A percentile compares a stretch with the other conserved stretches of the same genome.
phyloP scores from a whole-genome alignment of 2,113 vertebrate genomes.

The Perognathus longimembris region DNA sequence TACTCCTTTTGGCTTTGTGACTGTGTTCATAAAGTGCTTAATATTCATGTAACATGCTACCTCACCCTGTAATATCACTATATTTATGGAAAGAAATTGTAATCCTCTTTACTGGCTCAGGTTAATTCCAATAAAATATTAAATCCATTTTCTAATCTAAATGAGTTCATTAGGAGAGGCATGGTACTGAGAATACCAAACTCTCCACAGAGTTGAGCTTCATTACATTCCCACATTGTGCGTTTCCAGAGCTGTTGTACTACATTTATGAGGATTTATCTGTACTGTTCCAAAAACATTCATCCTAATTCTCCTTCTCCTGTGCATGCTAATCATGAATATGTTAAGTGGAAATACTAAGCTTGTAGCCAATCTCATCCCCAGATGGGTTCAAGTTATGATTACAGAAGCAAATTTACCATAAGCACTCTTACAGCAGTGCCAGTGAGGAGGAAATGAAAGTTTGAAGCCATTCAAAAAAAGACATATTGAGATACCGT shows the following conservation, averaged over 20 bases:
- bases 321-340: conserved; percentile 90
- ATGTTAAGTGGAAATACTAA: conserved; percentile 89
- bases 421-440: conserved; percentile 84
- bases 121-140: conserved; percentile 94
- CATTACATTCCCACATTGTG: conserved; percentile 89
- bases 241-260: conserved; percentile 90
- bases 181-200: conserved; percentile 90
- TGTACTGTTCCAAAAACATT: conserved; percentile 91
- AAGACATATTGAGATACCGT: conserved; percentile 56
- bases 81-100: conserved; percentile 91
- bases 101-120: conserved; percentile 92
- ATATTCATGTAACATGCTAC: conserved; percentile 91
- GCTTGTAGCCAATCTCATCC: conserved; percentile 87
- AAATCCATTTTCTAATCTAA: conserved; percentile 94
- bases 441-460: conserved; percentile 83
- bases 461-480: conserved; percentile 63
- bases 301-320: conserved; percentile 90
- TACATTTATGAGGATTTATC: conserved; percentile 93
- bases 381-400: conserved; percentile 90
- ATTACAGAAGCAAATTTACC: conserved; percentile 90
- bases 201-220: conserved; percentile 90
- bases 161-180: conserved; percentile 92
- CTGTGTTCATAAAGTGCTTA: conserved; percentile 87
- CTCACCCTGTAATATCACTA: conserved; percentile 88
- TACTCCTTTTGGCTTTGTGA: conserved; percentile 86